Evolutionary conservation across 2,113 vertebrate genomes (phyloP).

Genomic region (Isichthys henryi): DNA sequence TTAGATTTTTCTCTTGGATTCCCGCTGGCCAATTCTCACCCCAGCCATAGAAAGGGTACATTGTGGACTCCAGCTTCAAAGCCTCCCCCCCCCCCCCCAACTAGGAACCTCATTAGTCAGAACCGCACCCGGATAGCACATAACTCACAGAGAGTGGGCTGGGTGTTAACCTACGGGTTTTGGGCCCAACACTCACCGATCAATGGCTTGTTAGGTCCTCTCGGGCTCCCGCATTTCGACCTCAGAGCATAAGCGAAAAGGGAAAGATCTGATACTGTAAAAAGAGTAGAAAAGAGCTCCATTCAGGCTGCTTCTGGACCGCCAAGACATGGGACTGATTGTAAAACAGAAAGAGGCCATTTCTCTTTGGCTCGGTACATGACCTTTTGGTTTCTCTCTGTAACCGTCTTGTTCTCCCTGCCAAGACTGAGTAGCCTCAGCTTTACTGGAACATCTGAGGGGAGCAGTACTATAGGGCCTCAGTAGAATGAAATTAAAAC

Average conservation of each 20-base stretch:
- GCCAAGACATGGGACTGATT: not conserved
- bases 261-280: constrained; percentile 38
- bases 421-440: constrained; percentile 14
- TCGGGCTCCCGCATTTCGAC: constrained; percentile 31
- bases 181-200: constrained; percentile 45
- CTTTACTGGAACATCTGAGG: constrained; percentile 19
- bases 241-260: constrained; percentile 30
- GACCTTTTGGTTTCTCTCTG: constrained; percentile 30
- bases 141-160: constrained; percentile 27
- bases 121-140: constrained; percentile 39
- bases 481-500: not conserved
- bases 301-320: constrained; percentile 19
- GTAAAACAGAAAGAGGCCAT: constrained; percentile 5
- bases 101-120: constrained; percentile 48
- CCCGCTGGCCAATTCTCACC: constrained; percentile 59
- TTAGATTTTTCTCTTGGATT: constrained; percentile 61
- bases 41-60: constrained; percentile 49
- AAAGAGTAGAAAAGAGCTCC: constrained; percentile 24
- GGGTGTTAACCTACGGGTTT: constrained; percentile 33
- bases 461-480: not conserved
- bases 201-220: constrained; percentile 55
- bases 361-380: not conserved
- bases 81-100: constrained; percentile 41
- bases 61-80: constrained; percentile 61
- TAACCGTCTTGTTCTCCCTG: constrained; percentile 23